A percentile compares a stretch with the other conserved stretches of the same genome.
These are phyloP conservation scores for Equus quagga DNA, from an alignment of 2,113 vertebrate genomes.

Conservation along the genomic window DNA sequence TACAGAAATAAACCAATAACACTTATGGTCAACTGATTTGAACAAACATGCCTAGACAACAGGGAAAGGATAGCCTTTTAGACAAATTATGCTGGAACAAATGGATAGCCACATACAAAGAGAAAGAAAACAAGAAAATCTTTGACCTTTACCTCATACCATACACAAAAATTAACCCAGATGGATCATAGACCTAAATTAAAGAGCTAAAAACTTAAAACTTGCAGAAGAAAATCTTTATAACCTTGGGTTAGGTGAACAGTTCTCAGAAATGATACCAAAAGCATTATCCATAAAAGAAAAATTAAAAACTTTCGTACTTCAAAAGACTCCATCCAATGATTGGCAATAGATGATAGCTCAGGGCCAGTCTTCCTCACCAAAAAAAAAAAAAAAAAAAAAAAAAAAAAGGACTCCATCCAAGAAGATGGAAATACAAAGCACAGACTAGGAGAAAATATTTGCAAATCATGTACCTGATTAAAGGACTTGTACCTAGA, in stretches of 20 bases:
- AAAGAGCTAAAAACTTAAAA: not conserved
- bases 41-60: not conserved
- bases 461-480: not conserved
- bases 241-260: not conserved
- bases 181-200: not conserved
- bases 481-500: not conserved
- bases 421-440: not conserved
- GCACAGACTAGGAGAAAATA: not conserved
- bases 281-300: not conserved
- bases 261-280: not conserved
- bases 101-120: not conserved
- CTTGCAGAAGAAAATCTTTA: not conserved
- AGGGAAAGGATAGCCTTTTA: not conserved
- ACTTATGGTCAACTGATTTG: not conserved
- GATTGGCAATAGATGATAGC: too few relatives aligned
- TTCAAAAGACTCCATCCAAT: not conserved
- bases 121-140: not conserved
- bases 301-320: not conserved
- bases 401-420: not conserved
- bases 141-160: not conserved
- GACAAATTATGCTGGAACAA: not conserved
- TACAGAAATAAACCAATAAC: not conserved
- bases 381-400: not conserved
- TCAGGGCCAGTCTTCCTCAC: too few relatives aligned
- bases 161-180: not conserved